Evolutionary conservation across 2,888 invertebrate genomes (phyloP).

Genomic region (Epinotia bilunana): DNA sequence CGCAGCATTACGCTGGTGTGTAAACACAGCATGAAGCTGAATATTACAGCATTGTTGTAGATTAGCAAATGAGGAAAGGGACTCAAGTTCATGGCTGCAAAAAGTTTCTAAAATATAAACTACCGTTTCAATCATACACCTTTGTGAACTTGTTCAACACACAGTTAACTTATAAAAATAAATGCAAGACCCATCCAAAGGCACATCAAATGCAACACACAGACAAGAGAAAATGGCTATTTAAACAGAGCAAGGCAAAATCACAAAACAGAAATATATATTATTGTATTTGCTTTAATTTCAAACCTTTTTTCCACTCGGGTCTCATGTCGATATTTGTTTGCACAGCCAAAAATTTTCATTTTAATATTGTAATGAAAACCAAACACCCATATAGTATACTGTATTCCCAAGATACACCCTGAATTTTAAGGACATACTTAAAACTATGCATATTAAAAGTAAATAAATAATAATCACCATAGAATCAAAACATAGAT

Average conservation of each 20-base stretch:
- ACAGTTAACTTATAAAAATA: background rate
- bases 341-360: constrained; percentile 75
- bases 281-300: constrained; percentile 40
- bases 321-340: constrained; percentile 79
- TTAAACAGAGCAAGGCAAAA: constrained; percentile 3
- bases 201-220: constrained; percentile 11
- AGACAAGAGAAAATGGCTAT: background rate
- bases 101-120: background rate
- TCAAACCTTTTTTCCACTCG: constrained; percentile 81
- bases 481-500: background rate
- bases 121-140: background rate
- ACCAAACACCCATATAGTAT: constrained; percentile 18
- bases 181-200: background rate
- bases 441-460: background rate
- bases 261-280: constrained; percentile 36
- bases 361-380: constrained; percentile 47
- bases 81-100: background rate
- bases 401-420: constrained; percentile 18
- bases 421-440: constrained; percentile 7
- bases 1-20: too few relatives aligned
- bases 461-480: background rate
- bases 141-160: background rate
- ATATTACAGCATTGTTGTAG: too few relatives aligned
- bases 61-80: too few relatives aligned
- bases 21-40: too few relatives aligned